These are phyloP conservation scores for Epirrita christyi DNA, from an alignment of 2,888 invertebrate species.

Conservation along the genomic window DNA sequence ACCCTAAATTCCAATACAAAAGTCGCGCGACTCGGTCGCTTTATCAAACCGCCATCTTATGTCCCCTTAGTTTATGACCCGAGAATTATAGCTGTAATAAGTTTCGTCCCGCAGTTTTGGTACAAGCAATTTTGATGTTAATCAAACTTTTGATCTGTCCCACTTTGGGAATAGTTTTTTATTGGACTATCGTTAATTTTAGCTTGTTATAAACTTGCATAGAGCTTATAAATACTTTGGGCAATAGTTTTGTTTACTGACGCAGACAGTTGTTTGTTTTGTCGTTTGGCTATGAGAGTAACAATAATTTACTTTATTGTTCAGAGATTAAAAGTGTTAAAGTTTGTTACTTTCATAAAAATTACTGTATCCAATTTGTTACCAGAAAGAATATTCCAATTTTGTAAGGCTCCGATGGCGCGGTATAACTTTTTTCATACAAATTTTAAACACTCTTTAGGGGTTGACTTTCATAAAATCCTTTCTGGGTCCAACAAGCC, in stretches of 20 bases:
- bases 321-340: too few species aligned
- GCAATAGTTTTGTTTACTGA: constrained; percentile 12
- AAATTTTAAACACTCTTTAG: too few species aligned
- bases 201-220: constrained; percentile 18
- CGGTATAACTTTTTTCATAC: too few species aligned
- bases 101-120: constrained; percentile 49
- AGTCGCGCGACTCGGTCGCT: constrained; percentile 7
- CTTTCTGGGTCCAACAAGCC: neutral
- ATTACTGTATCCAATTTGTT: too few species aligned
- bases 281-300: neutral
- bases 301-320: too few species aligned
- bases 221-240: constrained; percentile 10
- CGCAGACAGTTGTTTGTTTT: neutral
- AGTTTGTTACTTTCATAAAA: too few species aligned
- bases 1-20: neutral
- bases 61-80: constrained; percentile 52
- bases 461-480: too few species aligned
- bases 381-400: too few species aligned
- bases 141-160: constrained; percentile 58
- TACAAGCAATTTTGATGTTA: constrained; percentile 54
- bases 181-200: constrained; percentile 40
- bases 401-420: too few species aligned
- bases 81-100: constrained; percentile 56
- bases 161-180: constrained; percentile 45
- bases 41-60: constrained; percentile 15